These are phyloP conservation scores for Babylonia areolata DNA, from an alignment of 1,140 invertebrate genomes.

Conservation along the genomic window DNA sequence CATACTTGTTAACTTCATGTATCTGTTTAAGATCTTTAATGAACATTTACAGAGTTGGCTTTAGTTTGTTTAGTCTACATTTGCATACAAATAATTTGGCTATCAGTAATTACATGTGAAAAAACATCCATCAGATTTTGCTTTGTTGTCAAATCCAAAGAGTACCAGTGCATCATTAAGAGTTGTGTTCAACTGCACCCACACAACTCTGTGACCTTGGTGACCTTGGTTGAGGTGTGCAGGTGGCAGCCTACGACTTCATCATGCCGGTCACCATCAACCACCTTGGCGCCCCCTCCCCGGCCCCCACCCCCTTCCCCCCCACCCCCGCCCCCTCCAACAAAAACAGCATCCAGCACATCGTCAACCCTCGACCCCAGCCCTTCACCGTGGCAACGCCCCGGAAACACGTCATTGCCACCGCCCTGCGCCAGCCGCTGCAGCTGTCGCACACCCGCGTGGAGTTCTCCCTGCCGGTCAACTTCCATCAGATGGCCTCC, in stretches of 20 bases:
- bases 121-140: no score
- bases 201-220: no score
- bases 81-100: no score
- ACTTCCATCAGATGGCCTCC: slow-evolving; percentile 57
- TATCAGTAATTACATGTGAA: no score
- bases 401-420: slow-evolving; percentile 71
- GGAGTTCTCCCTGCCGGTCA: slow-evolving; percentile 64
- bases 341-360: slow-evolving; percentile 71
- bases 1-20: no score
- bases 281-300: slow-evolving; percentile 66
- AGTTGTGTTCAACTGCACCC: no score
- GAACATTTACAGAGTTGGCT: no score
- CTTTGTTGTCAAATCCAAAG: no score
- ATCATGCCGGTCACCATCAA: slow-evolving; percentile 73
- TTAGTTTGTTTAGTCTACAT: no score
- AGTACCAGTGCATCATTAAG: no score
- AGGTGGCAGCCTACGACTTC: slow-evolving; percentile 76
- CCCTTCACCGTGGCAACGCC: slow-evolving; percentile 66
- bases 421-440: slow-evolving; percentile 70
- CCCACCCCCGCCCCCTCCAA: slow-evolving; percentile 66
- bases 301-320: slow-evolving; percentile 68
- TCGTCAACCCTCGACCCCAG: slow-evolving; percentile 70
- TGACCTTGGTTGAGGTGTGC: no score
- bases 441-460: slow-evolving; percentile 67
- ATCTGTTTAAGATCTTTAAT: no score